Evolutionary conservation across 2,113 vertebrate species (phyloP).

Genomic region (Crypturellus undulatus): DNA sequence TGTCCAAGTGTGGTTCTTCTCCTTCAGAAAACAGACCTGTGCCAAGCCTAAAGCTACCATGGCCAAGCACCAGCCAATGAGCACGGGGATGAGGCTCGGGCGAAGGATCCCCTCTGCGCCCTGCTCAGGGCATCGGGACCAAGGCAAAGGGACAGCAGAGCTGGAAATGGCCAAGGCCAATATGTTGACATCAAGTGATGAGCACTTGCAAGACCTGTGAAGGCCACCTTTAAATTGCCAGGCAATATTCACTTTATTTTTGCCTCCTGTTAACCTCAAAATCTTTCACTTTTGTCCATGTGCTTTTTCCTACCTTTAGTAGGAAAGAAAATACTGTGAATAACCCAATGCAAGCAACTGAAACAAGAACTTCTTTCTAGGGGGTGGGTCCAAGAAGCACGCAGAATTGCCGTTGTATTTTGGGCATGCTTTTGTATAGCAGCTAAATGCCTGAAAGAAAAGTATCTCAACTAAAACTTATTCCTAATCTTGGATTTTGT

Average conservation of each 20-base stretch:
- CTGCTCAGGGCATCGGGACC: neutral
- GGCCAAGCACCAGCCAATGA: neutral
- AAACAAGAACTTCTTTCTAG: neutral
- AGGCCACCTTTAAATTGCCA: neutral
- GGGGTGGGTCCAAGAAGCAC: neutral
- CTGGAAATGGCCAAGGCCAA: neutral
- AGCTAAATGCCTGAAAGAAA: conserved; percentile 22
- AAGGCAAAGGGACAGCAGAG: neutral
- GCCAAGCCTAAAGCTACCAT: neutral
- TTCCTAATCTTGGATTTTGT: neutral
- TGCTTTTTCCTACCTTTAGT: neutral
- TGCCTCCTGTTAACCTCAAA: neutral
- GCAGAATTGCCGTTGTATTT: neutral
- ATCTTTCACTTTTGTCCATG: neutral
- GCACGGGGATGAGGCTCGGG: neutral
- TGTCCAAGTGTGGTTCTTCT: neutral
- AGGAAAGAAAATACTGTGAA: neutral
- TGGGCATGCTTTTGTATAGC: neutral
- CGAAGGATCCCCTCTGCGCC: too few relatives aligned
- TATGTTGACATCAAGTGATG: neutral
- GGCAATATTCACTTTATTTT: neutral
- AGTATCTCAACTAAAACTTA: neutral
- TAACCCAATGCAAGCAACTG: neutral
- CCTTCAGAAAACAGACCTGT: neutral
- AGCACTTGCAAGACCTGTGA: neutral